Base-by-base conservation (phyloP, 2,888 invertebrate species). In the Dendrolimus houi region DNA sequence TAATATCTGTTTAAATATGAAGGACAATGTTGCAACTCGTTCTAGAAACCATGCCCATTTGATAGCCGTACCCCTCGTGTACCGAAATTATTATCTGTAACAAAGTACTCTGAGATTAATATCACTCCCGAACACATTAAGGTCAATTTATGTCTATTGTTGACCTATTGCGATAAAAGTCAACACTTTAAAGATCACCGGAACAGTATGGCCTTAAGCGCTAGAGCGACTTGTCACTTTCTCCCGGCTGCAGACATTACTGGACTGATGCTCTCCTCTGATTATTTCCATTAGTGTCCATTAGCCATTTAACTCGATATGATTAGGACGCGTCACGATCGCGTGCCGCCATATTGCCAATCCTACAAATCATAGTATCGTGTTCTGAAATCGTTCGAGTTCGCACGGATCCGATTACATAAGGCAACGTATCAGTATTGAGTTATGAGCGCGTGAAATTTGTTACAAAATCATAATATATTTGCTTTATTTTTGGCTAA, bases 261-360 rank as follows among this genome's bases (percentile, higher is more conserved):
- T 79, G 79, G 75, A 82, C 81, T 79, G 88, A 89, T 87, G 82
- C 71, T 80, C 83, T 81, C 79, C 75, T 67, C 71, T 71, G 86
- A 88, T 88, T 79, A 87, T 84, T 82, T 81, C 85, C 86, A 89
- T 88, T 88, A 89, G 85, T 77, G 81, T 79, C 88, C 88, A 89
- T 89, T 54, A 88, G 82, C 81, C 78, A 79, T 87, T 85, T 87
- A 85, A 84, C 87, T 85, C 79, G 86, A 85, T 87, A 86, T 83
- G 85, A 87, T 85, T 84, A 83, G 83, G 75, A 69, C 77, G 67
- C 76, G 83, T 84, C 88, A 87, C 86, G 85, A 85, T 12, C 47
- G 47, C 74, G 72, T 63, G 65, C 64, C 69, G 71, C 70, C 66
- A 71, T 69, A 79, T 81, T 77, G 81, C 79, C 75, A 78, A 77